Base-by-base conservation (phyloP, 1,140 invertebrate genomes). In the Drosophila willistoni region DNA sequence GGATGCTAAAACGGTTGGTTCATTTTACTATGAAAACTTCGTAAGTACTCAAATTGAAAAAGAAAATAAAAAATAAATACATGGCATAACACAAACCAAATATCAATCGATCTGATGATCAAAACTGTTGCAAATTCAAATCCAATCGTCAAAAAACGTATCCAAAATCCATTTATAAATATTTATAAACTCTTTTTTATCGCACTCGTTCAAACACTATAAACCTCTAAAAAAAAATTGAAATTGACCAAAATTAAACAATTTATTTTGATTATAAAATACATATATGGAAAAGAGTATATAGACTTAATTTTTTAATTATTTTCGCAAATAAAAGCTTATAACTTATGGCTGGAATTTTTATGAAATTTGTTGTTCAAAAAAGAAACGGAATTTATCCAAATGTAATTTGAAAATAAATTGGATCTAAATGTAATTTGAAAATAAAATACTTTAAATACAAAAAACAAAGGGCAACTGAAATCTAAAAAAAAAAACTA, bases 21-120 rank as follows among this genome's bases (percentile, higher is more conserved):
- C 96, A 93, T 96, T 97, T 95, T 97, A 97, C 95, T 97, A 97
- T 94, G 96, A 97, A 94, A 97, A 96, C 94, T 97, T 97, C 95
- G 96, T 97, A 96, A 97, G 96, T 97, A 95, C 93, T 90, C 69
- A 77, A 86, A 86, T 57, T 29, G 29, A 7, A 51, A 55, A 65
- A 76, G 64, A 68, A 62, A 70, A 25, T 73, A 62, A 34, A 64
- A 64, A 64, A 29, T 9, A n/a, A n/a, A 36, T 22, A 39, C 10
- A 51, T 51, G 44, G 44, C 44, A 51, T 51, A 51, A 51, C 17
- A 17, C 17, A 10, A 51, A 29, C 29, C 29, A 51, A 51, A 51
- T 36, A 36, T 36, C 34, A 36, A 36, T 7, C 17, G 7, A 9
- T 19, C 14, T 17, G 44, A 47, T 19, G 7, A 9, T 14, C 42